Conservation (phyloP, 2,797 vertebrate genomes). For the Hemitrygon akajei region DNA sequence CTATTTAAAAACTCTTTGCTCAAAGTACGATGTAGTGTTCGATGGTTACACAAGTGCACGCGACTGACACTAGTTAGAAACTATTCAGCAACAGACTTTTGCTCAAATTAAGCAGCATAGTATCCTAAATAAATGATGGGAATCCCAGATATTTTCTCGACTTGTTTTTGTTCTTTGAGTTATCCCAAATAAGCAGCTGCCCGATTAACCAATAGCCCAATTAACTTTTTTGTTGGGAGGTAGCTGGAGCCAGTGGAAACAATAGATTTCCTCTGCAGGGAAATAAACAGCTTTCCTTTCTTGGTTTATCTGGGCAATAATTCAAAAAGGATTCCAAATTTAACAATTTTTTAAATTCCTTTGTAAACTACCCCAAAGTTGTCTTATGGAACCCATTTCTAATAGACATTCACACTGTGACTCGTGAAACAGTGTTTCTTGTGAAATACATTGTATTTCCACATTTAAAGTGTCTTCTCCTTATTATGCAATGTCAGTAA, state of each 20-base stretch:
- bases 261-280: conserved; percentile 1
- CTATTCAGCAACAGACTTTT: too few relatives aligned
- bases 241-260: not conserved
- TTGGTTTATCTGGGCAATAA: conserved; percentile 14
- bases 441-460: not conserved
- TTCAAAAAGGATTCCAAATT: conserved; percentile 7
- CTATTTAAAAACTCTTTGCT: too few relatives aligned
- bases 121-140: too few relatives aligned
- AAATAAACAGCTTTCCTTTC: conserved; percentile 5
- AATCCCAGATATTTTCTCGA: too few relatives aligned
- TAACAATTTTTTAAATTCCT: not conserved
- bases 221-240: not conserved
- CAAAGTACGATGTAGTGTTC: too few relatives aligned
- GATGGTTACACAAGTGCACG: too few relatives aligned
- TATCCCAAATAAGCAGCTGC: too few relatives aligned
- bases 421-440: not conserved
- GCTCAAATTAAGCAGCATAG: too few relatives aligned
- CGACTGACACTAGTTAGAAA: too few relatives aligned
- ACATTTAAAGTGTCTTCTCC: not conserved
- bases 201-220: too few relatives aligned
- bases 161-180: too few relatives aligned
- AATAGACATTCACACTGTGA: not conserved
- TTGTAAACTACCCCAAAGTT: not conserved
- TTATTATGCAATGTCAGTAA: not conserved
- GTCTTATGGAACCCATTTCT: not conserved